Evolutionary conservation across 2,797 vertebrate species (phyloP), one percentile per base, ranked within the genome.

Genomic region (Corythornis leucogaster): DNA sequence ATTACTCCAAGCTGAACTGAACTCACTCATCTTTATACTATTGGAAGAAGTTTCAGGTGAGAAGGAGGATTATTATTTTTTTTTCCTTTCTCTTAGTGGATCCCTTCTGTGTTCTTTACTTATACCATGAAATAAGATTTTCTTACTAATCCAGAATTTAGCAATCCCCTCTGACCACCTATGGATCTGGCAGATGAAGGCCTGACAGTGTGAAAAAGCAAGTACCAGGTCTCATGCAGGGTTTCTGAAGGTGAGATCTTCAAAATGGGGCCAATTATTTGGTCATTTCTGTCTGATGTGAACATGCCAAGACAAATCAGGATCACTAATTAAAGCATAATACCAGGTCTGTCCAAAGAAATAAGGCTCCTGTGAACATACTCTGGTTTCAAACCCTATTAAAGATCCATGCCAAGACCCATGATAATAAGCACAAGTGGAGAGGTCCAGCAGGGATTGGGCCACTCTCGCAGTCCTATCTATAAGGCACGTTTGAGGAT

Each of bases 181-280:
- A 2, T 2, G 38, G 75, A 51, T n/a, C 33, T 75, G 87, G 73
- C 33, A 89, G 82, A 51, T 85, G 35, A 83, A 89, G 31, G 26
- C 10, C 50, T 73, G 62, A 26, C 66, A 24, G 38, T 1, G 11
- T 30, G 69, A 59, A 83, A 33, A 62, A 43, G 42, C 33, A 94
- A 87, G 61, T 8, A 76, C 30, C 48, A 46, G 50, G 48, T 76
- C 53, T 87, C 84, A 53, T 0, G 8, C 1, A 2, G 80, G 0
- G 0, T 31, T 62, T 89, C 78, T 75, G 75, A 91, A 85, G 71
- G 79, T 30, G 71, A 93, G 61, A 33, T 80, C 78, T 70, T 50
- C 42, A 71, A 94, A 94, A 80, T 5, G 21, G 73, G 84, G 75
- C 63, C 80, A 86, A 67, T 81, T 83, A 86, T 51, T 92, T 59